phyloP scores from a whole-genome alignment of 2,113 vertebrate genomes.

The Podarcis raffonei region DNA sequence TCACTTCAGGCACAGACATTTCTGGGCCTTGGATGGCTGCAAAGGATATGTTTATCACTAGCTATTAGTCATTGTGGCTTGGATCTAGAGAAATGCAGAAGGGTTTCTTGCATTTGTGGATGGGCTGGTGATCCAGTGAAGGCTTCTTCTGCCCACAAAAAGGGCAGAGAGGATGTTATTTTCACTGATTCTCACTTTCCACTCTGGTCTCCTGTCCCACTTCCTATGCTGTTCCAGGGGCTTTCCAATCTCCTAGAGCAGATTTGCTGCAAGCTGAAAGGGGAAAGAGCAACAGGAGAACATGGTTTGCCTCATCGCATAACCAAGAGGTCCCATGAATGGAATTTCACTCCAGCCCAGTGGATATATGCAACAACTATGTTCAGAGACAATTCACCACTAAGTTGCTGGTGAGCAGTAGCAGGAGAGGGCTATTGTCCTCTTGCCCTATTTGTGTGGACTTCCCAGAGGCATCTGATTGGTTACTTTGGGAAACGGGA shows the following conservation, averaged over 20 bases:
- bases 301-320: too few species aligned
- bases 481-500: not conserved
- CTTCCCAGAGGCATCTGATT: not conserved
- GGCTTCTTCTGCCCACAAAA: not conserved
- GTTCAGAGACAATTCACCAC: not conserved
- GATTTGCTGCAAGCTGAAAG: not conserved
- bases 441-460: not conserved
- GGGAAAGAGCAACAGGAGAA: too few species aligned
- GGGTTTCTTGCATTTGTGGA: not conserved
- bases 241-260: not conserved
- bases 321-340: not conserved
- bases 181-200: not conserved
- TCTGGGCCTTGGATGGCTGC: too few species aligned
- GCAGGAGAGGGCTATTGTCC: not conserved
- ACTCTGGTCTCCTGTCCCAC: not conserved
- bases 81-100: not conserved
- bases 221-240: not conserved
- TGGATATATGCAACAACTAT: too few species aligned
- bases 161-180: not conserved
- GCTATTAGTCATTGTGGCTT: too few species aligned
- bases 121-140: not conserved
- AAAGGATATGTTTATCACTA: too few species aligned
- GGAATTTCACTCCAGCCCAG: not conserved
- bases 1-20: too few species aligned
- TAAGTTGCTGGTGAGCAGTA: not conserved